Conservation (phyloP, 2,113 vertebrate species). For the Ageneiosus marmoratus region DNA sequence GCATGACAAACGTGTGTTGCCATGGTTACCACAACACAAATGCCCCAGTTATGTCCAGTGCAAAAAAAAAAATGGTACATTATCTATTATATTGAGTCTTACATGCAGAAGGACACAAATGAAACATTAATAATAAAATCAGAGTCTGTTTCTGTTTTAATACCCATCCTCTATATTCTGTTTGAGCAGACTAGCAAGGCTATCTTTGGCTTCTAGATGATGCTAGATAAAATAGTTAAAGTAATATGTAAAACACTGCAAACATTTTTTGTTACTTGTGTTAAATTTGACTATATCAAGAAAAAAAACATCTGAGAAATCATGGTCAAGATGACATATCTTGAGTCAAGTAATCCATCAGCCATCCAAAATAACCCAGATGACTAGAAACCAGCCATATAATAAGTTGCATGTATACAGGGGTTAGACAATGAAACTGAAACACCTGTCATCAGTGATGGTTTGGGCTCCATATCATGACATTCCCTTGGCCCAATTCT, state of each 20-base stretch:
- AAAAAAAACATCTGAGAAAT: background rate
- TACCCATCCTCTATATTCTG: background rate
- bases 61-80: conserved; percentile 54
- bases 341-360: background rate
- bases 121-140: conserved; percentile 6
- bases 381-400: background rate
- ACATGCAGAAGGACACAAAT: background rate
- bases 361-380: background rate
- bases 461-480: too few relatives aligned
- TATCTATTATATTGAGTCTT: conserved; percentile 53
- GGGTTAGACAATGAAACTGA: too few relatives aligned
- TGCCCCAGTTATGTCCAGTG: conserved; percentile 68
- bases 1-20: conserved; percentile 62
- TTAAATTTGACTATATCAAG: background rate
- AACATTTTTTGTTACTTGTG: background rate
- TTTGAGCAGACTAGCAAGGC: background rate
- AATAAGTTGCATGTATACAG: too few relatives aligned
- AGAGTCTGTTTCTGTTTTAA: background rate
- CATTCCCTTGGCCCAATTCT: too few relatives aligned
- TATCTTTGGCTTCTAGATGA: background rate
- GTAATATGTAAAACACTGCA: background rate
- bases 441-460: too few relatives aligned
- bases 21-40: conserved; percentile 74
- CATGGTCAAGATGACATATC: background rate
- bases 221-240: background rate